Percentiles rank a stretch among this genome's conserved stretches.
Evolutionary conservation across 2,888 invertebrate genomes (phyloP).

Genomic region (Meteorus cinctellus): DNA sequence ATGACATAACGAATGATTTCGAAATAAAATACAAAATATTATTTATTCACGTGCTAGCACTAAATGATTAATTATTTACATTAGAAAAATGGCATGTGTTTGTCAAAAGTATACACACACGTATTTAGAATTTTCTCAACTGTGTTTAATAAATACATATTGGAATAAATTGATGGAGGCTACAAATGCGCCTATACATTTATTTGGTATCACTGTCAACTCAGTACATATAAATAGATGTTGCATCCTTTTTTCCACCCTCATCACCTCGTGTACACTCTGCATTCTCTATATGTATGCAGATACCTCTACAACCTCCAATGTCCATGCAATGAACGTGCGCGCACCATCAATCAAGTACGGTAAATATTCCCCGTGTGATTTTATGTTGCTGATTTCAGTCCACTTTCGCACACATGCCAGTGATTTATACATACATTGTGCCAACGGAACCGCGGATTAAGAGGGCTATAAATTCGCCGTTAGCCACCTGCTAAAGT

Average conservation of each 20-base stretch:
- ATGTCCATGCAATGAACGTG: neutral
- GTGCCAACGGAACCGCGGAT: slow-evolving; percentile 59
- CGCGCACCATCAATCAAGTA: slow-evolving; percentile 45
- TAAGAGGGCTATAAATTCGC: slow-evolving; percentile 61
- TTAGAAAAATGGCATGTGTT: neutral
- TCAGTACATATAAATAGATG: neutral
- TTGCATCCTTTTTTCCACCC: neutral
- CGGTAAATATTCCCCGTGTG: slow-evolving; percentile 45
- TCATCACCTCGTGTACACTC: neutral
- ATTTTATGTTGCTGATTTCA: slow-evolving; percentile 51
- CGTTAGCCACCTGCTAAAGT: slow-evolving; percentile 54
- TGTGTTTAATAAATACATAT: neutral
- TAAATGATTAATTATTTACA: neutral
- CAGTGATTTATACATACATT: slow-evolving; percentile 48
- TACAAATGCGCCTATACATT: neutral
- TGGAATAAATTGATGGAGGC: neutral
- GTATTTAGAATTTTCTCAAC: neutral
- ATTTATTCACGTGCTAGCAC: neutral
- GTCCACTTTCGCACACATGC: slow-evolving; percentile 49
- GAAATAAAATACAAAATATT: neutral
- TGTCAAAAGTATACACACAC: neutral
- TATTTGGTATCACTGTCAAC: neutral
- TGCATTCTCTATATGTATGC: neutral
- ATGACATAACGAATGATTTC: neutral
- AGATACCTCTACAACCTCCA: neutral